These are phyloP conservation scores for Epinephelus lanceolatus DNA, from an alignment of 2,113 vertebrate genomes.

Conservation along the genomic window DNA sequence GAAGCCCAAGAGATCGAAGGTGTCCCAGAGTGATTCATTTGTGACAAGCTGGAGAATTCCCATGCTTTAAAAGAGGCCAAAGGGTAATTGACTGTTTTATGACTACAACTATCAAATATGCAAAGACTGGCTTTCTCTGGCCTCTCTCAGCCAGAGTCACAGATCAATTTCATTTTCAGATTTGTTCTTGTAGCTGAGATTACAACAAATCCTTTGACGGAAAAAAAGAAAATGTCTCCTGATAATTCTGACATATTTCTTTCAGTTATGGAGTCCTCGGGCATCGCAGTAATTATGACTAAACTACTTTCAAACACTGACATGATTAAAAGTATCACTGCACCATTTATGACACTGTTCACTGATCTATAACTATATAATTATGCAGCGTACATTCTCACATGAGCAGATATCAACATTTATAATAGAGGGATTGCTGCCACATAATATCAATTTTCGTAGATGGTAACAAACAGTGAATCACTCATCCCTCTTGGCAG, in stretches of 20 bases:
- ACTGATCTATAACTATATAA: neutral
- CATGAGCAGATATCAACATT: constrained; percentile 13
- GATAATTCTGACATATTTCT: constrained; percentile 49
- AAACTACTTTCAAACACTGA: constrained; percentile 34
- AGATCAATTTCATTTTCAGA: neutral
- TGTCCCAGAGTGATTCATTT: neutral
- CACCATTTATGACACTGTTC: neutral
- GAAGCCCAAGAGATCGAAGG: neutral
- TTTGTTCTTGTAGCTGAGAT: neutral
- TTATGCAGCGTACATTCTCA: neutral
- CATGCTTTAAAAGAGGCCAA: constrained; percentile 3
- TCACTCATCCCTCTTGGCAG: constrained; percentile 46
- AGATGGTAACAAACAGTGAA: constrained; percentile 35
- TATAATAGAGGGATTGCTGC: constrained; percentile 18
- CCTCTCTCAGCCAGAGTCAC: neutral
- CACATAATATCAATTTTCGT: constrained; percentile 36
- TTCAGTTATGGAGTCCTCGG: constrained; percentile 35
- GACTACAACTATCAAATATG: neutral
- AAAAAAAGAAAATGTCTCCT: constrained; percentile 18
- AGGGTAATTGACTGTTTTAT: constrained; percentile 20
- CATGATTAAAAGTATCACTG: constrained; percentile 27
- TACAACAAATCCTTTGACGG: neutral
- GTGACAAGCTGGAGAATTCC: neutral
- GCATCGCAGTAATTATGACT: constrained; percentile 35
- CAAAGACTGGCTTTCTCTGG: neutral